A percentile compares a stretch with the other conserved stretches of the same genome.
phyloP scores from a whole-genome alignment of 1,140 invertebrate species.

The Theocolax elegans region DNA sequence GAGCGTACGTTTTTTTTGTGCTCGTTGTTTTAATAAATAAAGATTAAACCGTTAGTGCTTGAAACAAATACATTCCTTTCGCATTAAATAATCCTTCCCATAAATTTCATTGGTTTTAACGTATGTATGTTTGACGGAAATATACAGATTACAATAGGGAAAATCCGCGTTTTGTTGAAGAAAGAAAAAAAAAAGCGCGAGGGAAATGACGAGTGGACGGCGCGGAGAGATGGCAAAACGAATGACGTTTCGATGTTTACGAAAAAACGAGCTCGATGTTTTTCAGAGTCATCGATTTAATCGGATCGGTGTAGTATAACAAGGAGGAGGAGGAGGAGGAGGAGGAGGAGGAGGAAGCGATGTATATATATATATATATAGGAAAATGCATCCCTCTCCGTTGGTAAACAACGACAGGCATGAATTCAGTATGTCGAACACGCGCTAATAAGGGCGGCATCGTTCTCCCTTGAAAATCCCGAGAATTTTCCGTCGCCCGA shows the following conservation, averaged over 20 bases:
- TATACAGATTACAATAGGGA: not conserved
- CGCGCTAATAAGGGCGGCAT: conserved; percentile 38
- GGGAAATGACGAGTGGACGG: not conserved
- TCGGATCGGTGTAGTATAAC: conserved; percentile 32
- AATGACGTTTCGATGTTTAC: conserved; percentile 39
- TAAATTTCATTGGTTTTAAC: conserved; percentile 21
- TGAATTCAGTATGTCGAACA: conserved; percentile 36
- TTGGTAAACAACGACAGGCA: conserved; percentile 1
- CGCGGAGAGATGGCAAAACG: no score
- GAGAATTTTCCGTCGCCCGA: conserved; percentile 29
- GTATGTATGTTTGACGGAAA: not conserved
- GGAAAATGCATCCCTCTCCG: no score
- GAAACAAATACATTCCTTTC: no score
- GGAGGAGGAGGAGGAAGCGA: no score
- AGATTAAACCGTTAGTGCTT: no score
- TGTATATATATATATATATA: no score
- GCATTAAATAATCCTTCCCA: not conserved
- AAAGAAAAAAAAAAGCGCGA: not conserved
- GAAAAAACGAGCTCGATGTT: conserved; percentile 26
- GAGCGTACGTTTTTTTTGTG: no score
- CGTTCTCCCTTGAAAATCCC: conserved; percentile 28
- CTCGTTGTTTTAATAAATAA: no score
- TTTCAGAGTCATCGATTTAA: conserved; percentile 38
- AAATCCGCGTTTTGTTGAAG: not conserved
- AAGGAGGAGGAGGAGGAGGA: no score